A percentile compares a stretch with the other conserved stretches of the same genome.
These are phyloP conservation scores for Lathronympha strigana DNA, from an alignment of 2,888 invertebrate genomes.

Conservation along the genomic window DNA sequence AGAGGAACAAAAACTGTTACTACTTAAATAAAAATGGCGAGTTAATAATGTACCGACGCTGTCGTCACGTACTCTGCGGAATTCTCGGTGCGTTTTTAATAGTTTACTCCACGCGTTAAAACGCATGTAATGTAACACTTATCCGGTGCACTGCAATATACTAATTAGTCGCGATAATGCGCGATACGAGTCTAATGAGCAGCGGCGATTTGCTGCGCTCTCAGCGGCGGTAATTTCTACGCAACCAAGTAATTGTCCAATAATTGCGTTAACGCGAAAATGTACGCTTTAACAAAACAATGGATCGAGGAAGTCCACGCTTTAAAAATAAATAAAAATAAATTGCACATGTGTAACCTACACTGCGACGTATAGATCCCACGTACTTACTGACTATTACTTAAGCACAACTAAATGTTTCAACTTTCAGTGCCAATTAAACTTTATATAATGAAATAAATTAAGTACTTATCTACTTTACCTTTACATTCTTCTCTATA, in stretches of 20 bases:
- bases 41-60: conserved; percentile 5
- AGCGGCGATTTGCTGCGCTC: conserved; percentile 70
- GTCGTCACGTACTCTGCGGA: conserved; percentile 19
- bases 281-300: conserved; percentile 80
- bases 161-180: conserved; percentile 69
- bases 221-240: conserved; percentile 66
- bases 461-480: background rate
- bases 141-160: conserved; percentile 45
- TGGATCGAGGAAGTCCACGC: conserved; percentile 69
- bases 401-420: background rate
- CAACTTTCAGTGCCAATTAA: background rate
- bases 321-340: conserved; percentile 49
- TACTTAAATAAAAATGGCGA: background rate
- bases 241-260: conserved; percentile 79
- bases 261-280: conserved; percentile 82
- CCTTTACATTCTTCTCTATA: too few relatives aligned
- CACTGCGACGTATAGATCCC: conserved; percentile 15
- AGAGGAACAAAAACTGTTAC: background rate
- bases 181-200: conserved; percentile 72
- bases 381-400: conserved; percentile 11
- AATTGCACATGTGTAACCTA: conserved; percentile 36
- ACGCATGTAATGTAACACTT: conserved; percentile 41
- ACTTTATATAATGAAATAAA: too few relatives aligned
- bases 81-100: conserved; percentile 26
- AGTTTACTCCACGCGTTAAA: conserved; percentile 34